Conservation (phyloP, 2,113 vertebrate species). For the Sphyrna mokarran region DNA sequence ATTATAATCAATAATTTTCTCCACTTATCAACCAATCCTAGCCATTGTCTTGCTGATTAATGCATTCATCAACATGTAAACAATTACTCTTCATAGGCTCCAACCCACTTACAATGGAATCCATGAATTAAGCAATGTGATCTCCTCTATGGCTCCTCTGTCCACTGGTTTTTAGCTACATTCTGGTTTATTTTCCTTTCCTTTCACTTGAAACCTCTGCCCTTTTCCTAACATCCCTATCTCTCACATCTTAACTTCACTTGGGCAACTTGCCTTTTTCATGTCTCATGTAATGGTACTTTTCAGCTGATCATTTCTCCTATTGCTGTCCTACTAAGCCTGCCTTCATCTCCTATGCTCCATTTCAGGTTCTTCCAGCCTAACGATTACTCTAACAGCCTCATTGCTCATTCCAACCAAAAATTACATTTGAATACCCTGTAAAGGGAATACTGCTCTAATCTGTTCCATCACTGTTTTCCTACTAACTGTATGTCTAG, state of each 20-base stretch:
- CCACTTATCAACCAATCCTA: neutral
- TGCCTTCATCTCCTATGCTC: neutral
- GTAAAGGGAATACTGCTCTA: neutral
- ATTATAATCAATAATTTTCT: neutral
- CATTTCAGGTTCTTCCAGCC: neutral
- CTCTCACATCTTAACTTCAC: neutral
- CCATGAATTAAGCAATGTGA: neutral
- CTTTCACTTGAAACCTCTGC: neutral
- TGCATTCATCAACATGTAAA: neutral
- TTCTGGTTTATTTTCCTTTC: neutral
- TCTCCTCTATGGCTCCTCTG: neutral
- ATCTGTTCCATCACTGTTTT: neutral
- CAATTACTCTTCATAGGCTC: neutral
- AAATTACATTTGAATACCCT: neutral
- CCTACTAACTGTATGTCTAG: neutral
- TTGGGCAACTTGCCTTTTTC: neutral
- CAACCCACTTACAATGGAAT: neutral
- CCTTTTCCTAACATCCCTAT: neutral
- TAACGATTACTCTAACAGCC: neutral
- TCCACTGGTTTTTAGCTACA: neutral
- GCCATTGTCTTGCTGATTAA: neutral
- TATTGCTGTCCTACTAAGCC: neutral
- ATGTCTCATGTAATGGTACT: neutral
- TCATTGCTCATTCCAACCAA: neutral
- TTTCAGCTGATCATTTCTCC: neutral